Percentiles rank a stretch among this genome's conserved stretches.
phyloP scores from a whole-genome alignment of 2,797 vertebrate genomes.

The Ctenosaura bakeri region DNA sequence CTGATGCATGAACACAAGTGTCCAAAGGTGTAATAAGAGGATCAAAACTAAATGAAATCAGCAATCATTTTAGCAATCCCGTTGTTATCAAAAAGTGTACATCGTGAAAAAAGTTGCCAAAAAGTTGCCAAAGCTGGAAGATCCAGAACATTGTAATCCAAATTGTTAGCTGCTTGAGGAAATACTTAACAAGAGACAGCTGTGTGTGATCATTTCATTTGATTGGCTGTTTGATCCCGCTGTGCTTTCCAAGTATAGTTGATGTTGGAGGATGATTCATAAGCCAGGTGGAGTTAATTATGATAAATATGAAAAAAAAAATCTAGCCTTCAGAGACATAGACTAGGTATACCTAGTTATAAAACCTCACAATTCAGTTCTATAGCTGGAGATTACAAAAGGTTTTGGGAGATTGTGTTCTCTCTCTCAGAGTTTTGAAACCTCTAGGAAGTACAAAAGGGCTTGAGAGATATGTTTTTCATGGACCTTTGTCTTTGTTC shows the following conservation, averaged over 20 bases:
- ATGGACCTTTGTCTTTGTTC: background rate
- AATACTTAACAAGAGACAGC: slow-evolving; percentile 13
- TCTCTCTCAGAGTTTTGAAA: background rate
- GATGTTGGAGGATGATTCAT: slow-evolving; percentile 17
- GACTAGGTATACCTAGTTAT: background rate
- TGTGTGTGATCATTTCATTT: slow-evolving; percentile 22
- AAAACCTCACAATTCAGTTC: background rate
- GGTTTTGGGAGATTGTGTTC: background rate
- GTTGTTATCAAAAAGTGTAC: slow-evolving; percentile 14
- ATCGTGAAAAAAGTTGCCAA: slow-evolving; percentile 21
- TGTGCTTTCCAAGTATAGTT: background rate
- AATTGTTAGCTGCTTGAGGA: background rate
- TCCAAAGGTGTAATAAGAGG: background rate
- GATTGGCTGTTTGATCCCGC: slow-evolving; percentile 33
- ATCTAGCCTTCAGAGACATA: background rate
- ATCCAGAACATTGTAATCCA: slow-evolving; percentile 17
- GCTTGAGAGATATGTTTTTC: background rate
- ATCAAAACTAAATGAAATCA: slow-evolving; percentile 33
- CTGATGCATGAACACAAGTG: background rate
- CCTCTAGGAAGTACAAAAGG: background rate
- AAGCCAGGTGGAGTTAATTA: slow-evolving; percentile 19
- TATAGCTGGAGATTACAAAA: slow-evolving; percentile 14
- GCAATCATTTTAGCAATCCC: background rate
- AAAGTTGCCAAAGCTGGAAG: slow-evolving; percentile 32
- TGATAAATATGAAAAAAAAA: slow-evolving; percentile 9